Percentiles rank a stretch among this genome's conserved stretches.
Conservation (phyloP, 1,140 invertebrate genomes). For the Diuraphis noxia region DNA sequence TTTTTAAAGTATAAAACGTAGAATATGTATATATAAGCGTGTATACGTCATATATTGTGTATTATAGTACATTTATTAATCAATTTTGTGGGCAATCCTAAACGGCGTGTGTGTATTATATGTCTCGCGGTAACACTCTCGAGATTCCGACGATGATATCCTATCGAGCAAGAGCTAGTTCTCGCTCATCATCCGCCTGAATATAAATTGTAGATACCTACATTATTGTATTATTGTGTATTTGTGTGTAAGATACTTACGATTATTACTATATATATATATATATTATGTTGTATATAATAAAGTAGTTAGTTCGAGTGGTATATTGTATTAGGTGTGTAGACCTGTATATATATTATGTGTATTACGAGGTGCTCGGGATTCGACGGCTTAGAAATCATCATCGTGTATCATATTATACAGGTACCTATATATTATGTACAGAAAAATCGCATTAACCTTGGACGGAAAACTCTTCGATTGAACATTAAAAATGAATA, state of each 20-base stretch:
- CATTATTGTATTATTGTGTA: neutral
- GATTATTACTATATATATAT: neutral
- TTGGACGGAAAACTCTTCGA: constrained; percentile 14
- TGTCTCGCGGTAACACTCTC: neutral
- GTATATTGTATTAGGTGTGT: neutral
- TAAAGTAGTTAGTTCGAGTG: neutral
- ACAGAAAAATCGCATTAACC: constrained; percentile 37
- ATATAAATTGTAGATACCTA: neutral
- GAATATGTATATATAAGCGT: neutral
- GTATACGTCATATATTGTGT: neutral
- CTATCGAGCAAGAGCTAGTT: neutral
- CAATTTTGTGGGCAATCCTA: constrained; percentile 21
- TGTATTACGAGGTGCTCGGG: neutral
- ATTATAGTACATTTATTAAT: neutral
- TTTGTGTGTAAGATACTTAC: neutral
- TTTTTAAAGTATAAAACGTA: neutral
- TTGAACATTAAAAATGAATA: neutral
- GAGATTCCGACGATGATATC: neutral
- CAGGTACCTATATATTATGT: neutral
- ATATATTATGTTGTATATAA: too few species aligned
- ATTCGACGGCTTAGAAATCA: neutral
- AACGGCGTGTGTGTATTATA: constrained; percentile 2
- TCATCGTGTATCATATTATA: neutral
- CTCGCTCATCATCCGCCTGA: neutral
- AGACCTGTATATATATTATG: neutral